These are phyloP conservation scores for Brachypalpus laphriformis DNA, from an alignment of 2,888 invertebrate species.

Conservation along the genomic window DNA sequence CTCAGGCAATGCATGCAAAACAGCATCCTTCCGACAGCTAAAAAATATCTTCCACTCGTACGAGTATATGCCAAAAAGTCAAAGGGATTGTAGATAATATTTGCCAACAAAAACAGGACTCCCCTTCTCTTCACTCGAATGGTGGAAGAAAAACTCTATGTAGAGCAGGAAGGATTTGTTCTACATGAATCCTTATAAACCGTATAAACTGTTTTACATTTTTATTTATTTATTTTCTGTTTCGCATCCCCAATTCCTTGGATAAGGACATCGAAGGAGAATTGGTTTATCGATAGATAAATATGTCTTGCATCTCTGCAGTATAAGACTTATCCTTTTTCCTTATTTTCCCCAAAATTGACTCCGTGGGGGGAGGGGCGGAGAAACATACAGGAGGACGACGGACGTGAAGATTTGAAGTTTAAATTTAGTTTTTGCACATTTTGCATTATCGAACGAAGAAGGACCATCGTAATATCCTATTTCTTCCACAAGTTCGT, in stretches of 20 bases:
- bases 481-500: slow-evolving; percentile 44
- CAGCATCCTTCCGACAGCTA: slow-evolving; percentile 39
- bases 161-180: slow-evolving; percentile 1
- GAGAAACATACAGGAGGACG: not conserved
- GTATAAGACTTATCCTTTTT: not conserved
- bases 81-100: slow-evolving; percentile 12
- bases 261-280: slow-evolving; percentile 5
- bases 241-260: not conserved
- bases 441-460: slow-evolving; percentile 9
- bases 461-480: slow-evolving; percentile 36
- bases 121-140: not conserved
- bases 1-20: slow-evolving; percentile 17
- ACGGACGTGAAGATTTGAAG: slow-evolving; percentile 25
- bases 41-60: slow-evolving; percentile 5
- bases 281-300: slow-evolving; percentile 41
- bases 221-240: not conserved
- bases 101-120: slow-evolving; percentile 1
- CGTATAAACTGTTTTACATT: slow-evolving; percentile 11
- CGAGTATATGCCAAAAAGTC: slow-evolving; percentile 16
- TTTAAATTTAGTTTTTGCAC: slow-evolving; percentile 50
- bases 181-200: slow-evolving; percentile 17
- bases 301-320: slow-evolving; percentile 11
- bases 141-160: not conserved
- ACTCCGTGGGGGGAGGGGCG: not conserved
- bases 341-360: not conserved